phyloP scores from a whole-genome alignment of 1,140 invertebrate species.

The Papilio glaucus region DNA sequence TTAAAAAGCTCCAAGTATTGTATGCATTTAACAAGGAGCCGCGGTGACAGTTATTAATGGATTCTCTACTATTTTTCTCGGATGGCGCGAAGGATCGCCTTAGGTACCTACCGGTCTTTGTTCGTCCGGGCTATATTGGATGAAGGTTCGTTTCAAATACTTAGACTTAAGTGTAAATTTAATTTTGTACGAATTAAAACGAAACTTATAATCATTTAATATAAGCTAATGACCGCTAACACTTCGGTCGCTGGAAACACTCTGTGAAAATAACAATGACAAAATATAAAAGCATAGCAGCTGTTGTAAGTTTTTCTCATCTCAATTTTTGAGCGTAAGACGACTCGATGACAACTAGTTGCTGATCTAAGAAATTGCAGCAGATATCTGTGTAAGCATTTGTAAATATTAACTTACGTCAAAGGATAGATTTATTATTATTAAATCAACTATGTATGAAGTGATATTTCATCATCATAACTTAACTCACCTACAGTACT shows the following conservation, averaged over 20 bases:
- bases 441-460: no score
- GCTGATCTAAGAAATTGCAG: no score
- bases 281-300: not conserved
- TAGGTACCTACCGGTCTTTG: constrained; percentile 71
- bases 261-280: not conserved
- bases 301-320: no score
- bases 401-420: no score
- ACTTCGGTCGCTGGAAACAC: not conserved
- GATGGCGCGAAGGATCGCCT: constrained; percentile 73
- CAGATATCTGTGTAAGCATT: no score
- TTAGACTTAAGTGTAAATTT: constrained; percentile 31
- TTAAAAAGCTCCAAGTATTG: constrained; percentile 82
- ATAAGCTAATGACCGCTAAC: not conserved
- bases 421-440: no score
- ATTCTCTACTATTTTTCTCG: constrained; percentile 81
- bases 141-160: constrained; percentile 42
- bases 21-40: constrained; percentile 82
- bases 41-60: constrained; percentile 81
- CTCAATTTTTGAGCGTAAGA: no score
- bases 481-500: no score
- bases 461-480: no score
- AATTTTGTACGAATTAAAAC: constrained; percentile 22
- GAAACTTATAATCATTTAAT: not conserved
- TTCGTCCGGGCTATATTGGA: constrained; percentile 54
- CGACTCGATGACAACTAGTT: no score